Conservation (phyloP, 2,888 invertebrate genomes). For the Volucella inanis region DNA sequence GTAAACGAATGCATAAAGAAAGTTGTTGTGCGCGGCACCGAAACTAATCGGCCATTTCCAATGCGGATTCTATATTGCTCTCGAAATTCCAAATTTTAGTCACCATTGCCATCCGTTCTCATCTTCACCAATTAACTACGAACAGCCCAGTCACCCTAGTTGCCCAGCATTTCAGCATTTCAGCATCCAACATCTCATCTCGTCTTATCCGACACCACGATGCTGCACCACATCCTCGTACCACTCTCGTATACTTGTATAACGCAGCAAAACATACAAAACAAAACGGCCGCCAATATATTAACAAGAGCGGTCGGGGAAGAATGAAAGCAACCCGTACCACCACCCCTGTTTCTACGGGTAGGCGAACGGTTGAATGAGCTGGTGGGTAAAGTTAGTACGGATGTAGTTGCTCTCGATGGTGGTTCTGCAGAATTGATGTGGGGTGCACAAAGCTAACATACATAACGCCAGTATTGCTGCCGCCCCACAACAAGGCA, state of each 20-base stretch:
- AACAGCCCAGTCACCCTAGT: too few relatives aligned
- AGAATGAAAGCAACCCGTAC: too few relatives aligned
- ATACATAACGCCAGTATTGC: slow-evolving; percentile 48
- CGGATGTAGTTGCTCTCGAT: slow-evolving; percentile 53
- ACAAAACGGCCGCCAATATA: slow-evolving; percentile 74
- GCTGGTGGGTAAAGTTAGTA: slow-evolving; percentile 31
- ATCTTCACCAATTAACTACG: too few relatives aligned
- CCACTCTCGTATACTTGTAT: slow-evolving; percentile 36
- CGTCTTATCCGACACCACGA: slow-evolving; percentile 36
- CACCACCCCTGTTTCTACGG: slow-evolving; percentile 9
- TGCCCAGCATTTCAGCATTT: background rate
- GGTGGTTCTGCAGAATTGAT: slow-evolving; percentile 54
- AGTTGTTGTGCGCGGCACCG: slow-evolving; percentile 58
- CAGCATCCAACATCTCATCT: slow-evolving; percentile 42
- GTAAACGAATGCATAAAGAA: too few relatives aligned
- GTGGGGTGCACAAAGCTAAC: slow-evolving; percentile 57
- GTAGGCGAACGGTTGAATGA: slow-evolving; percentile 34
- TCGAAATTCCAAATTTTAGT: slow-evolving; percentile 67
- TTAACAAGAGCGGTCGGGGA: slow-evolving; percentile 51
- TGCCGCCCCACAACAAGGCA: slow-evolving; percentile 53
- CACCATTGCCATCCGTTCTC: slow-evolving; percentile 7
- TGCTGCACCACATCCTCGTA: slow-evolving; percentile 44
- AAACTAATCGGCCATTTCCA: slow-evolving; percentile 74
- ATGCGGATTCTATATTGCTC: slow-evolving; percentile 72
- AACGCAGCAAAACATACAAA: slow-evolving; percentile 67